Evolutionary conservation across 1,140 invertebrate genomes (phyloP).

Genomic region (Matsumurasca onukii): DNA sequence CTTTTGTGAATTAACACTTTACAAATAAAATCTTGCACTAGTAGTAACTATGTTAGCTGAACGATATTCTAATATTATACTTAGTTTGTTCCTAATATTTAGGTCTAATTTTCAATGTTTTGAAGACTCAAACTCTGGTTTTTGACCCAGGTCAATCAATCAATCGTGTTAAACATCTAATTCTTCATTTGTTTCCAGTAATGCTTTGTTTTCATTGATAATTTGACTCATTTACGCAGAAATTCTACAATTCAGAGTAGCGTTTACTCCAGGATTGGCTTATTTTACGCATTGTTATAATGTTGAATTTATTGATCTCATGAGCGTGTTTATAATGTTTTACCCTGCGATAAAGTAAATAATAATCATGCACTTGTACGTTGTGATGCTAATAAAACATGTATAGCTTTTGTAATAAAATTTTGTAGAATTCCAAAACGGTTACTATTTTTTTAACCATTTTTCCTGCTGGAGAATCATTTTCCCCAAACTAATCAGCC

Average conservation of each 20-base stretch:
- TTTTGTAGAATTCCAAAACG: slow-evolving; percentile 7
- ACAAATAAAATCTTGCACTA: too few relatives aligned
- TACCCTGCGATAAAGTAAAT: background rate
- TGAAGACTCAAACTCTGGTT: background rate
- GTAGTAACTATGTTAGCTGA: too few relatives aligned
- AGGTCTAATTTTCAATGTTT: too few relatives aligned
- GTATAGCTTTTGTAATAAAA: slow-evolving; percentile 26
- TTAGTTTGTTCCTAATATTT: too few relatives aligned
- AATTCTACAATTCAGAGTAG: background rate
- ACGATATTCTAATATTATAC: too few relatives aligned
- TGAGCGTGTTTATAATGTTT: background rate
- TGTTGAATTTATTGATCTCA: background rate
- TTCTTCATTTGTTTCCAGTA: background rate
- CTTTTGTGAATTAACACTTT: too few relatives aligned
- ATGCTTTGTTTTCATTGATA: background rate
- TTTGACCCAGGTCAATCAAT: background rate
- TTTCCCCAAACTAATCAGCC: too few relatives aligned
- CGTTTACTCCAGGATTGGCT: background rate
- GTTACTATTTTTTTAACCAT: too few relatives aligned
- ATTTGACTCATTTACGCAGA: background rate
- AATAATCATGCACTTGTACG: slow-evolving; percentile 15
- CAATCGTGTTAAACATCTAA: background rate
- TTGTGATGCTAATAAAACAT: background rate
- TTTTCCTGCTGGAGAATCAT: too few relatives aligned
- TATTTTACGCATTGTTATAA: background rate